Evolutionary conservation across 2,888 invertebrate genomes (phyloP), one percentile per base, ranked within the genome.

Genomic region (Allophyes oxyacanthae): DNA sequence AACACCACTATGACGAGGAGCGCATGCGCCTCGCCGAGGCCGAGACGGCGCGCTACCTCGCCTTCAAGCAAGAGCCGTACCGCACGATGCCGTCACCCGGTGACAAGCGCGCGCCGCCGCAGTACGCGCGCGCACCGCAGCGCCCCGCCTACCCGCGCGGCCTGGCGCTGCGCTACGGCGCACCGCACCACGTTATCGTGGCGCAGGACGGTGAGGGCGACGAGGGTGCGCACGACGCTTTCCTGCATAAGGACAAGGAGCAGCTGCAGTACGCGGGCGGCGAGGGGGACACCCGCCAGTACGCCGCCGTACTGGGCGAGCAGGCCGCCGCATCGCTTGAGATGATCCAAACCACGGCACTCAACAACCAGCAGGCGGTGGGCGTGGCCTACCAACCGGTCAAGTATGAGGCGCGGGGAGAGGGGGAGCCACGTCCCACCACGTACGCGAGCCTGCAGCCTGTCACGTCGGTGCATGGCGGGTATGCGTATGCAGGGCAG

Each of bases 391-490:
- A 92, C 62, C 92, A 91, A 68, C 92, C 82, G 58, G 88, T 91
- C 43, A 94, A 92, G 74, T 94, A 94, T 82, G 88, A 95, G 85
- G 72, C 92, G 70, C 87, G 94, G 59, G 81, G 78, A 30, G 83
- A 94, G 64, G 81, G 84, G 14, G 86, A 91, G 59, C 85, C 85
- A 36, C 87, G 90, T n/a, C 82, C 88, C 36, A 88, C 83, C 40
- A 96, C 94, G 15, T 96, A 96, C 75, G 95, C 96, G 0, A 95
- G 95, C 68, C 84, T 96, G 63, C 96, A 96, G 80, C 95, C 96
- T 0, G 96, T 96, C 1, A 94, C 95, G 4, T 91, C 95, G 7
- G 88, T 95, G 14, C 92, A 86, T 69, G 85, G 88, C 6, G 87
- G 89, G 6, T 92, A 91, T 75, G 83, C 88, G 30, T 88, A 88